Conservation (phyloP, 1,140 invertebrate genomes). For the Homalodisca vitripennis region DNA sequence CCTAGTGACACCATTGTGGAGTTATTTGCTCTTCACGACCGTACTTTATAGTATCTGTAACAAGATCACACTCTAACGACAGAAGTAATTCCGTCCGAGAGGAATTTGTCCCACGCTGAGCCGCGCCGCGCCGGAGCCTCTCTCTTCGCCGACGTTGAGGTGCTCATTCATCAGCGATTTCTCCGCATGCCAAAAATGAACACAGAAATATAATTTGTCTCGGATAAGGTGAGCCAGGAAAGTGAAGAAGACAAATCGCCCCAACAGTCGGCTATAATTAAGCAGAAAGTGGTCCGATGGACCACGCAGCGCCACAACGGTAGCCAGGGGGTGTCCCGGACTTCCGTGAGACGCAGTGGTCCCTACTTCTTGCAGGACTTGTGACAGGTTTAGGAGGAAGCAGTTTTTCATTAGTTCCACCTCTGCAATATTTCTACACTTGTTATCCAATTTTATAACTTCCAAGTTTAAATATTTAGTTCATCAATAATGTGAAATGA, state of each 20-base stretch:
- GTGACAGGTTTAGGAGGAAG: no score
- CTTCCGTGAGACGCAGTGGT: no score
- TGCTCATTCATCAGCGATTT: constrained; percentile 22
- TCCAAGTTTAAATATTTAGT: no score
- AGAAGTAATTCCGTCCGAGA: neutral
- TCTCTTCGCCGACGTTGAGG: neutral
- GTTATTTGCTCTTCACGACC: neutral
- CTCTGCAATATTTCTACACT: no score
- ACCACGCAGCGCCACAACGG: no score
- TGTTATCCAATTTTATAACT: no score
- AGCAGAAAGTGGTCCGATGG: neutral
- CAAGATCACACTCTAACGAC: neutral
- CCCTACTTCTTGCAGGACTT: no score
- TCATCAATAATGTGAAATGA: no score
- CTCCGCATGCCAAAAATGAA: constrained; percentile 24
- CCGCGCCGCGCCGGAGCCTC: neutral
- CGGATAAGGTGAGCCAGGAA: neutral
- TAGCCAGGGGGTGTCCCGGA: no score
- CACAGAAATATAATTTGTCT: constrained; percentile 18
- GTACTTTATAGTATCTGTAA: neutral
- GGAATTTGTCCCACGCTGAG: constrained; percentile 14
- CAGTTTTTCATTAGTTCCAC: no score
- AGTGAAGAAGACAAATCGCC: constrained; percentile 17
- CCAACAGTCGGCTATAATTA: neutral
- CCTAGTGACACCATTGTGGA: no score